A percentile compares a stretch with the other conserved stretches of the same genome.
These are phyloP conservation scores for Endomychus coccineus DNA, from an alignment of 2,888 invertebrate species.

Conservation along the genomic window DNA sequence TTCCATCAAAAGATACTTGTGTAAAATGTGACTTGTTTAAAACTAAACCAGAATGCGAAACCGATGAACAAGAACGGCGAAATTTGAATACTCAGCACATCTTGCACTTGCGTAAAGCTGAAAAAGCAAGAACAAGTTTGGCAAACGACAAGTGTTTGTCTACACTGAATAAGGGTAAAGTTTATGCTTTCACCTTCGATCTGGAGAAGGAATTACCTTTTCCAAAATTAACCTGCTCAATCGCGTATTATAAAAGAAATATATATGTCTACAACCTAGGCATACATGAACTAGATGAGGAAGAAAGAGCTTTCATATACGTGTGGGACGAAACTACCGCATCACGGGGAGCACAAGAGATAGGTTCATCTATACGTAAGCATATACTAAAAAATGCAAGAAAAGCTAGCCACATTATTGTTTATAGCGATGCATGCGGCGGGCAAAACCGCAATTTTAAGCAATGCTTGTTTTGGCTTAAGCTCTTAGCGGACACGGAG, in stretches of 20 bases:
- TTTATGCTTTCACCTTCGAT: slow-evolving; percentile 16
- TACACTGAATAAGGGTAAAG: neutral
- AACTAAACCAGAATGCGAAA: neutral
- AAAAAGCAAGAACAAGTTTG: slow-evolving; percentile 10
- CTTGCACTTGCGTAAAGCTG: slow-evolving; percentile 14
- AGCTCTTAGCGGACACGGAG: neutral
- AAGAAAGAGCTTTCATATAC: slow-evolving; percentile 28
- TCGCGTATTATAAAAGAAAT: slow-evolving; percentile 30
- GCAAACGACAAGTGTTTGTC: slow-evolving; percentile 5
- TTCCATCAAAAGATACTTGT: slow-evolving; percentile 18
- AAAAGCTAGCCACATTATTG: slow-evolving; percentile 2
- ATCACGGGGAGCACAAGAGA: slow-evolving; percentile 29
- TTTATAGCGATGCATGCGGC: slow-evolving; percentile 12
- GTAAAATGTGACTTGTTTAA: slow-evolving; percentile 18
- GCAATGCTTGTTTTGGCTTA: neutral
- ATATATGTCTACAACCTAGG: slow-evolving; percentile 10
- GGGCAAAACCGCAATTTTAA: slow-evolving; percentile 13
- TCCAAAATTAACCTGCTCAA: slow-evolving; percentile 25
- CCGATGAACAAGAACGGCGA: slow-evolving; percentile 3
- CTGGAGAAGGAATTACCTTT: slow-evolving; percentile 17
- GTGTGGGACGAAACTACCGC: slow-evolving; percentile 31
- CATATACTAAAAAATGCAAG: slow-evolving; percentile 5
- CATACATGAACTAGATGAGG: too few relatives aligned
- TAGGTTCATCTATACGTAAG: slow-evolving; percentile 14
- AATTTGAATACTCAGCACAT: slow-evolving; percentile 7